Evolutionary conservation across 2,888 invertebrate genomes (phyloP), one percentile per base, ranked within the genome.

Genomic region (Nudaria mundana): DNA sequence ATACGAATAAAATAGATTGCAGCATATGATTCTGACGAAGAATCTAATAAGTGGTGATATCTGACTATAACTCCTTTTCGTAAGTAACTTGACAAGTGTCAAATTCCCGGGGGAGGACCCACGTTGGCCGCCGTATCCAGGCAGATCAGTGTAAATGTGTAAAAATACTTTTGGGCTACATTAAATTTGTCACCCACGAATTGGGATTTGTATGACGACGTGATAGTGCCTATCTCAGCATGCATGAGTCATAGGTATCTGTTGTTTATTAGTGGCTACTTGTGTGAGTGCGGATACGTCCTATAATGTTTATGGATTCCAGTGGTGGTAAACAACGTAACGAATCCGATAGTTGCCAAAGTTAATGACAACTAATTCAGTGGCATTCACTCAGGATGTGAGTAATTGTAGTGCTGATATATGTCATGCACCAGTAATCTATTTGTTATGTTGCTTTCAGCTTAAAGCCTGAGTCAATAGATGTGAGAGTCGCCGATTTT

Each of bases 401-500:
- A 63, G 49, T 63, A 66, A 63, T 64, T 54, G 37, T 49, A 33
- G 13, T 41, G 43, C 44, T 48, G 37, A 63, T 48, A n/a, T n/a
- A 47, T 47, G 40, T 45, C 40, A 44, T 34, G 30, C 41, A 40
- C 37, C n/a, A 37, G 25, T 14, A 3, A 48, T 39, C 34, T 43
- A 52, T 46, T 42, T 44, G 46, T 42, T 43, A 40, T 44, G 57
- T 56, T 44, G 22, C 60, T 93, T 94, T 53, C 89, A 97, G 97
- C 59, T 93, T 94, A 80, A 98, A 98, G 91, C 94, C 96, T 56
- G 98, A 99, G 83, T 95, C 95, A 64, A 97, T 97, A 78, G 98
- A 98, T 90, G 94, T 98, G 69, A 93, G 92, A 59, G 93, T 97
- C 78, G 97, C 97, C 64, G 99, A 99, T 91, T 99, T 99, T 90